A percentile compares a stretch with the other conserved stretches of the same genome.
These are phyloP conservation scores for Porites evermanni DNA, from an alignment of 92 coral and sea anemone species.

Conservation along the genomic window DNA sequence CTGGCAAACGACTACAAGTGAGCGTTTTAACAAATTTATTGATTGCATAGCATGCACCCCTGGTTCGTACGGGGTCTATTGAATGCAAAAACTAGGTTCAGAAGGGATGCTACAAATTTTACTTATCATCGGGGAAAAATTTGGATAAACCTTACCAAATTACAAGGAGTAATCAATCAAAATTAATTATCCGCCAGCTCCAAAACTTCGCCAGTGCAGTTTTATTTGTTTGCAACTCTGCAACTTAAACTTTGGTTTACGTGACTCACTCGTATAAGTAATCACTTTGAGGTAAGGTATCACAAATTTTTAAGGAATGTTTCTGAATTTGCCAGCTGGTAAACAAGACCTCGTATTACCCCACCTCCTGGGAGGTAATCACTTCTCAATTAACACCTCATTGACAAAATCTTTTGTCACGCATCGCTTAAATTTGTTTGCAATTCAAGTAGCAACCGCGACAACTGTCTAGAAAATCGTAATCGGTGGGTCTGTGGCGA, in stretches of 20 bases:
- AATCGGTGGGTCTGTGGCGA: not conserved
- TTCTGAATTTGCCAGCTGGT: not conserved
- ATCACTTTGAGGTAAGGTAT: not conserved
- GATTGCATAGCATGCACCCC: no score
- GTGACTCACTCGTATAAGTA: not conserved
- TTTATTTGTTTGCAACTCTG: not conserved
- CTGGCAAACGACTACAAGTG: no score
- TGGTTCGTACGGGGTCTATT: no score
- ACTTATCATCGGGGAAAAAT: not conserved
- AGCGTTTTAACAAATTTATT: no score
- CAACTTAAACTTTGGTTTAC: not conserved
- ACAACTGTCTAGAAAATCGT: not conserved
- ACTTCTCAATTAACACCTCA: slow-evolving; percentile 13
- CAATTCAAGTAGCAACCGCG: not conserved
- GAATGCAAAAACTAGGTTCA: not conserved
- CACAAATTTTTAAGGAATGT: no score
- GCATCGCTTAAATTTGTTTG: not conserved
- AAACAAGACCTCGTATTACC: not conserved
- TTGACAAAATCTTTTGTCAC: not conserved
- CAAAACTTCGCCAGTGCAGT: not conserved
- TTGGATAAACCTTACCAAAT: no score
- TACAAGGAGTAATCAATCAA: no score
- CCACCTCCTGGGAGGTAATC: not conserved
- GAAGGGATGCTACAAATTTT: not conserved
- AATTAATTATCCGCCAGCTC: not conserved